Base-by-base conservation (phyloP, 2,113 vertebrate genomes). In the Parotia lawesii region DNA sequence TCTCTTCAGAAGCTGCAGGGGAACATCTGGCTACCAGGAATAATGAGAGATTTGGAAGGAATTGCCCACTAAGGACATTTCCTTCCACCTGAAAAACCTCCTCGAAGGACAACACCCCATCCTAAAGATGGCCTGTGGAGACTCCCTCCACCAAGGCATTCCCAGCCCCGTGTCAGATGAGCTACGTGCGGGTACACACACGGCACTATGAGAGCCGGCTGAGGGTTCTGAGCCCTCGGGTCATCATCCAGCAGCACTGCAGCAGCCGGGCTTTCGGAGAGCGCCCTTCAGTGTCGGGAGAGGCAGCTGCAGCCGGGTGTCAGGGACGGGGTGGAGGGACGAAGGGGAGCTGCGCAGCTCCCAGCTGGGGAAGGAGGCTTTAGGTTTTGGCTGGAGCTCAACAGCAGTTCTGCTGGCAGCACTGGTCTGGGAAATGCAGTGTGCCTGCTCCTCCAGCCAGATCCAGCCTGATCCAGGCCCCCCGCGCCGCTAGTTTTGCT, bases 221-320 rank as follows among this genome's bases (percentile, higher is more conserved):
- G 37, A 23, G 48, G 42, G 20, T 28, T 37, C 50, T 4, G 11
- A 78, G 35, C 38, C 66, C 53, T 53, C 37, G 40, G 6, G 2
- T 20, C 81, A 21, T 5, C 89, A 16, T 45, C 21, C 53, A 53
- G 60, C 3, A 5, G 60, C 44, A 2, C n/a, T 1, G 37, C 57
- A 23, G 3, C 58, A 57, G 50, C 60, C 6, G 13, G 42, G 62
- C 16, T 2, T 62, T 33, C 42, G 33, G 80, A 69, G 61, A 66
- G 94, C 18, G 10, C 87, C 92, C 80, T 64, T 48, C 73, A 12
- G 73, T 12, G 77, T 17, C 2, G 0, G 73, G 22, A 82, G 31
- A 65, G 77, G 91, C 95, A 89, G 93, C 94, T 93, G 96, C 87
- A 76, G 73, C 89, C 20, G 44, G 93, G 93, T 89, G 91, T 33